Evolutionary conservation across 1,140 invertebrate genomes (phyloP).

Genomic region (Cataglyphis hispanica): DNA sequence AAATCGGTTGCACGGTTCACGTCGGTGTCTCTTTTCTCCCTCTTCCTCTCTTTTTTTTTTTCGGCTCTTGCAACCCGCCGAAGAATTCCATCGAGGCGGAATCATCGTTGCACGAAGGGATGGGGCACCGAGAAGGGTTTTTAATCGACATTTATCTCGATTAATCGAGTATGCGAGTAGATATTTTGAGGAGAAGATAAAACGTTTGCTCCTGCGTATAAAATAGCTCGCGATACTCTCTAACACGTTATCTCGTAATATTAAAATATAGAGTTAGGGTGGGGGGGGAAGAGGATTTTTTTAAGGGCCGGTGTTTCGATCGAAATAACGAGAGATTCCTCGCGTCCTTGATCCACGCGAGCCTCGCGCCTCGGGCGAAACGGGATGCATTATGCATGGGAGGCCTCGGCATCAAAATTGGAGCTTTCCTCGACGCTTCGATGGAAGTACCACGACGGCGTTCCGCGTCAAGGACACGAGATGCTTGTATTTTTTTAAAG

Average conservation of each 20-base stretch:
- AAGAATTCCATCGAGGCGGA: neutral
- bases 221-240: neutral
- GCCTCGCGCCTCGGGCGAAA: slow-evolving; percentile 40
- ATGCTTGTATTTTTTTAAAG: neutral
- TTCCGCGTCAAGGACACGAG: neutral
- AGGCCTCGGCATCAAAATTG: slow-evolving; percentile 37
- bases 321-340: neutral
- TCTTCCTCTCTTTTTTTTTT: neutral
- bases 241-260: neutral
- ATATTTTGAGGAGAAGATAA: neutral
- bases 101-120: neutral
- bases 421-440: slow-evolving; percentile 10
- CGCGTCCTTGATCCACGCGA: slow-evolving; percentile 36
- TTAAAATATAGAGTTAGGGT: neutral
- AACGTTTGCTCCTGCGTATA: neutral
- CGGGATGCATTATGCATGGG: slow-evolving; percentile 36
- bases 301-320: neutral
- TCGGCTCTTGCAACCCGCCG: neutral
- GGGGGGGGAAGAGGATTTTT: neutral
- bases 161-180: neutral
- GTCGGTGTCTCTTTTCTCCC: neutral
- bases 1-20: slow-evolving; percentile 56
- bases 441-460: neutral
- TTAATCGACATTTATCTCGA: neutral
- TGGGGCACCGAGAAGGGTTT: neutral